These are phyloP conservation scores for Drosophila takahashii DNA, from an alignment of 1,140 invertebrate species.

Conservation along the genomic window DNA sequence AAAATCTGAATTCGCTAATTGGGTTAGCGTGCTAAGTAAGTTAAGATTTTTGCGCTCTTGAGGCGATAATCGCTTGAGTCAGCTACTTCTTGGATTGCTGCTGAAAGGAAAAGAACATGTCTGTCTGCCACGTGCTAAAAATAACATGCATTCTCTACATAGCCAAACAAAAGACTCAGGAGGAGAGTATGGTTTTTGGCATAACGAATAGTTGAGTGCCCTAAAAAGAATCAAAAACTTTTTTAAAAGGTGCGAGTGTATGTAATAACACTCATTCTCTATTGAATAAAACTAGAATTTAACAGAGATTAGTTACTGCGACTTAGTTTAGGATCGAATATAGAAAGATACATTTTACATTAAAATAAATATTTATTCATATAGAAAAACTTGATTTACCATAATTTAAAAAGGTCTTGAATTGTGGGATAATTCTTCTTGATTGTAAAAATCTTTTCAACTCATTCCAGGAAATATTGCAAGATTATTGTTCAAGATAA, in stretches of 20 bases:
- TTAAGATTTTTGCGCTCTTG: slow-evolving; percentile 24
- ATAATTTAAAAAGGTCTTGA: too few relatives aligned
- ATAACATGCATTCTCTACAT: slow-evolving; percentile 43
- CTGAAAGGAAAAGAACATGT: slow-evolving; percentile 14
- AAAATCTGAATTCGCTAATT: slow-evolving; percentile 40
- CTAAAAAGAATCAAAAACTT: not conserved
- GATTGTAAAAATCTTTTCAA: too few relatives aligned
- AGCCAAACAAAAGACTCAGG: slow-evolving; percentile 21
- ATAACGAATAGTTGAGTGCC: not conserved
- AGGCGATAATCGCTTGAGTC: slow-evolving; percentile 42
- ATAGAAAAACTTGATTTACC: too few relatives aligned
- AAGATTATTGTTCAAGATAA: not conserved
- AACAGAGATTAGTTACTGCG: too few relatives aligned
- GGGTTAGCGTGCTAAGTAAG: slow-evolving; percentile 51
- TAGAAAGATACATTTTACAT: not conserved
- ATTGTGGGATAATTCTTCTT: too few relatives aligned
- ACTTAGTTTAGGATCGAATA: not conserved
- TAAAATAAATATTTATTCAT: too few relatives aligned
- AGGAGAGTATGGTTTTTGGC: not conserved
- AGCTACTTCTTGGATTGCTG: slow-evolving; percentile 26
- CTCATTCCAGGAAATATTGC: not conserved
- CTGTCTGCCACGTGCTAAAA: slow-evolving; percentile 46
- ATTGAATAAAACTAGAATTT: too few relatives aligned
- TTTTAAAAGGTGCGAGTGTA: too few relatives aligned
- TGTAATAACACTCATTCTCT: too few relatives aligned